Evolutionary conservation across 2,888 invertebrate species (phyloP), one percentile per base, ranked within the genome.

Genomic region (Mantis religiosa): DNA sequence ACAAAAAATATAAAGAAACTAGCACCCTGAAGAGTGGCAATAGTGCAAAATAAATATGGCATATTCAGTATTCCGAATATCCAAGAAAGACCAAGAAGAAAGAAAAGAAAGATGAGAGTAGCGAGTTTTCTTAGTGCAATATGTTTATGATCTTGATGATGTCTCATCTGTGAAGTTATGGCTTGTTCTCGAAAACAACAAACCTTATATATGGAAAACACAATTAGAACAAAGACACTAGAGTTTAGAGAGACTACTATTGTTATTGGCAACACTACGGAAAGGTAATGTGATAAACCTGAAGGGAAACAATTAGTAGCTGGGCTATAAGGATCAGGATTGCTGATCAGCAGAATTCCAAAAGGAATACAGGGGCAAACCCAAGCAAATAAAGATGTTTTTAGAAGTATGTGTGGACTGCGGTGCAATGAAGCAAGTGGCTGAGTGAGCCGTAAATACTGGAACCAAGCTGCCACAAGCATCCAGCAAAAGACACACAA

Each of bases 121-220:
- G 83, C 71, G 9, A 90, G 83, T 34, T 89, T 89, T 15, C 89
- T 34, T 3, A 87, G 28, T 20, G 89, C 89, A 47, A 87, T 20
- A 15, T 81, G 47, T n/a, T 88, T 89, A 47, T 28, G 20, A 41
- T 7, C 54, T 30, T 89, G 87, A 82, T 88, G 82, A 54, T 82
- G 82, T 14, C 94, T 94, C 25, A 81, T 25, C 9, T 85, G 84
- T 90, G 94, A 93, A 90, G 94, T 93, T 84, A 94, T 94, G 15
- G 34, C 34, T 28, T 47, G 28, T 82, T 95, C 92, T 25, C 89
- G 87, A 41, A 85, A 47, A 15, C 87, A 85, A 47, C 81, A 83
- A 9, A 41, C 27, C 25, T 88, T 84, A 34, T 85, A 89, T 30
- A 89, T 88, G 14, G 88, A 88, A 47, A 71, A 85, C 2, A 85